phyloP scores from a whole-genome alignment of 92 coral and sea anemone genomes.

The Bergia puertoricense region DNA sequence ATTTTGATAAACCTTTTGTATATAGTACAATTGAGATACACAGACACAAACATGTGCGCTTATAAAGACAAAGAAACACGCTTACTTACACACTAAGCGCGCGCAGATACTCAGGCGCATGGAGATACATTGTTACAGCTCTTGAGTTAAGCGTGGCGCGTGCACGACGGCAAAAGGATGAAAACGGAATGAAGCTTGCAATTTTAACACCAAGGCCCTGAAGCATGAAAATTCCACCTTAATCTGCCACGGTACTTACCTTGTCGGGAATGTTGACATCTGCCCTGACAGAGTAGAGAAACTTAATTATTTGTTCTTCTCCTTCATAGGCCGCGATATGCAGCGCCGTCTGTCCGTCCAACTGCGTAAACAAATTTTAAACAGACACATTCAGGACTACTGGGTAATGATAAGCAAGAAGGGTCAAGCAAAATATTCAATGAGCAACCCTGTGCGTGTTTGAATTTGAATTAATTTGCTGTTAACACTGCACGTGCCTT shows the following conservation, averaged over 20 bases:
- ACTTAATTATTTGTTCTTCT: conserved; percentile 85
- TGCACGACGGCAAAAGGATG: neutral
- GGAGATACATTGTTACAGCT: neutral
- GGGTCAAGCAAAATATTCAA: neutral
- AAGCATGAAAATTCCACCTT: neutral
- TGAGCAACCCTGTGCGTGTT: too few species aligned
- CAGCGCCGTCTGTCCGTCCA: conserved; percentile 93
- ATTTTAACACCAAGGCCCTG: too few species aligned
- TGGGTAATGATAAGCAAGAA: neutral
- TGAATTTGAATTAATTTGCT: too few species aligned
- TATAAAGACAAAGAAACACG: neutral
- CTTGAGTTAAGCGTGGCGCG: neutral
- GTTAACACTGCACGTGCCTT: too few species aligned
- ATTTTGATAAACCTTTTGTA: too few species aligned
- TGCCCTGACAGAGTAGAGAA: conserved; percentile 73
- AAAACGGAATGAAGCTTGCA: too few species aligned
- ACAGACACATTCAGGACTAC: neutral
- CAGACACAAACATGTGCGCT: neutral
- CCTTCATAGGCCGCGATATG: conserved; percentile 97
- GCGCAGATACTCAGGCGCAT: neutral
- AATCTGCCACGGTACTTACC: conserved; percentile 41
- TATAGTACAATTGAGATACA: neutral
- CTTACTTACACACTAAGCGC: neutral
- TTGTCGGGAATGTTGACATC: conserved; percentile 80
- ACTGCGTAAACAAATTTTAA: conserved; percentile 49